Percentiles rank a stretch among this genome's conserved stretches.
Evolutionary conservation across 37 sponge, comb jelly and placozoan genomes (phyloP).

Genomic region (Hormiphora californensis): DNA sequence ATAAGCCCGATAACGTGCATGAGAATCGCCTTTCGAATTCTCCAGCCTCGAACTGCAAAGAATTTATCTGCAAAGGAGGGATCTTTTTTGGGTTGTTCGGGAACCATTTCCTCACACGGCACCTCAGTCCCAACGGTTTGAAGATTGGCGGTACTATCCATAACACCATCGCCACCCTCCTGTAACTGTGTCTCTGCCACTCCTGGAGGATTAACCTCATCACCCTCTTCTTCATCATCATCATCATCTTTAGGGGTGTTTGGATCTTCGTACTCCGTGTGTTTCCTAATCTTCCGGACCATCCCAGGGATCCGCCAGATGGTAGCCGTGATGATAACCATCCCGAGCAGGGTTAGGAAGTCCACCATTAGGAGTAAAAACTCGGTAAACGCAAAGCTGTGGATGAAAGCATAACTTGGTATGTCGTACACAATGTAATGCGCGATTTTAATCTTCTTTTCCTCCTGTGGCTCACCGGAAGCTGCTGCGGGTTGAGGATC

Average conservation of each 20-base stretch:
- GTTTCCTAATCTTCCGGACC: constrained; percentile 10
- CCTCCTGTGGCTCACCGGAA: no score
- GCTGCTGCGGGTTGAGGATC: no score
- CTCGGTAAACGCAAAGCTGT: not conserved
- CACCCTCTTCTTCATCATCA: constrained; percentile 31
- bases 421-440: no score
- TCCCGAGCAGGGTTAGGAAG: not conserved
- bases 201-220: not conserved
- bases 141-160: not conserved
- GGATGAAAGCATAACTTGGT: not conserved
- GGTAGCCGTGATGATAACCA: not conserved
- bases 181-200: not conserved
- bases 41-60: constrained; percentile 35
- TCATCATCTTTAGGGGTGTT: not conserved
- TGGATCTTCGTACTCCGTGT: not conserved
- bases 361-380: constrained; percentile 11
- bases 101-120: no score
- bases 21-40: constrained; percentile 10
- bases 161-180: not conserved
- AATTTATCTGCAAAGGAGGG: not conserved
- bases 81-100: no score
- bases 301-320: not conserved
- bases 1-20: not conserved
- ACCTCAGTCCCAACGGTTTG: not conserved
- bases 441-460: no score